These are phyloP conservation scores for Orbicella faveolata DNA, from an alignment of 64 coral and sea anemone species.

Conservation along the genomic window DNA sequence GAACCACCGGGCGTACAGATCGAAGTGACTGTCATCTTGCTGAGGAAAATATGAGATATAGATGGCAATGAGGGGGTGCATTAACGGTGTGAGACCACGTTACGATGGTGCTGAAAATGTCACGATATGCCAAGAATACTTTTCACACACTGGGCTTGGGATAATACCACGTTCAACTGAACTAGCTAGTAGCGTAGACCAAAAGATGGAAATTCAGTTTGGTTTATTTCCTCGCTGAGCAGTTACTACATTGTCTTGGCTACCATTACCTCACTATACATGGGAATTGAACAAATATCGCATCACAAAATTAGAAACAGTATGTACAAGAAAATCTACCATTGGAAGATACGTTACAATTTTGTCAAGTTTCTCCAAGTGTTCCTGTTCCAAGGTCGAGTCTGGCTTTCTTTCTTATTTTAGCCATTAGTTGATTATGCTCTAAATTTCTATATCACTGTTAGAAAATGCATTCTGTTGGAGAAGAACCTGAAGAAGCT, in stretches of 20 bases:
- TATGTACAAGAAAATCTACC: conserved; percentile 1
- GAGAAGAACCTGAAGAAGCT: neutral
- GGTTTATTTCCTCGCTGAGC: conserved; percentile 3
- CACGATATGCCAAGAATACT: too few relatives aligned
- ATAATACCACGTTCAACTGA: neutral
- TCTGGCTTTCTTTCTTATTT: neutral
- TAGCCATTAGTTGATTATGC: neutral
- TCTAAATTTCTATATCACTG: neutral
- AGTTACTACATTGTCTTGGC: conserved; percentile 32
- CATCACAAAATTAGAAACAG: neutral
- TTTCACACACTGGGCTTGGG: too few relatives aligned
- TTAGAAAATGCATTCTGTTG: too few relatives aligned
- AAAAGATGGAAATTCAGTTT: neutral
- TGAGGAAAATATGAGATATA: too few relatives aligned
- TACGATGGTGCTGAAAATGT: too few relatives aligned
- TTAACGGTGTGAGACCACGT: too few relatives aligned
- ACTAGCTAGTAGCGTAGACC: too few relatives aligned
- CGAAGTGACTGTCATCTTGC: too few relatives aligned
- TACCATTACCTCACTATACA: neutral
- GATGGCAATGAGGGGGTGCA: too few relatives aligned
- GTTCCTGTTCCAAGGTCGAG: neutral
- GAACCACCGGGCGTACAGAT: too few relatives aligned
- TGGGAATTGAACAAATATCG: neutral
- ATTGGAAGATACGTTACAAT: neutral
- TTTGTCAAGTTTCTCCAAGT: neutral